Percentiles rank a stretch among this genome's conserved stretches.
phyloP scores from a whole-genome alignment of 2,797 vertebrate species.

The Macrochelys suwanniensis region DNA sequence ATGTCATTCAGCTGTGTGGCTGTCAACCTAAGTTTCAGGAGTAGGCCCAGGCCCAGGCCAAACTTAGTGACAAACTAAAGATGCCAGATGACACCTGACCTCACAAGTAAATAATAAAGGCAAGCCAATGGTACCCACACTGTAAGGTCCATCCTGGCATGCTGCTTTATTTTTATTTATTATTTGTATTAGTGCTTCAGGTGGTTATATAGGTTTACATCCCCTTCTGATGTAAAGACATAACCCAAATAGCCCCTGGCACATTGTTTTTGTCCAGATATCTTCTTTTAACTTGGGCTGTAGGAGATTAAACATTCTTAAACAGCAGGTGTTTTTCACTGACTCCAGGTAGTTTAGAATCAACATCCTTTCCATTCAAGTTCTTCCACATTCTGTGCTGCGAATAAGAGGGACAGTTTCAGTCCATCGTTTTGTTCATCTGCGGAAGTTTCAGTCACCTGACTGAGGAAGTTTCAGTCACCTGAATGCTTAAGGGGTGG shows the following conservation, averaged over 20 bases:
- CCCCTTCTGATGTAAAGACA: not conserved
- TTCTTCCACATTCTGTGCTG: not conserved
- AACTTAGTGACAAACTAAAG: not conserved
- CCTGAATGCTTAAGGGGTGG: constrained; percentile 39
- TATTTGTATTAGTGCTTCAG: not conserved
- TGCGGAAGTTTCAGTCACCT: constrained; percentile 22
- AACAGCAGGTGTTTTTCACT: not conserved
- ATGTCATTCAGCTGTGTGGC: not conserved
- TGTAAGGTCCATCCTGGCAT: not conserved
- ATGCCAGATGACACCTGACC: not conserved
- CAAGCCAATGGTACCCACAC: not conserved
- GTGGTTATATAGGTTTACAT: not conserved
- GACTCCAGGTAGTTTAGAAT: not conserved
- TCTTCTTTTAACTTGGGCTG: not conserved
- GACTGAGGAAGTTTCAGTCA: not conserved
- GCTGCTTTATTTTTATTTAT: not conserved
- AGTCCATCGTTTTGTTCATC: not conserved
- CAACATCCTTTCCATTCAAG: not conserved
- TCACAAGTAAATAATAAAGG: not conserved
- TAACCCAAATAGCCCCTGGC: not conserved
- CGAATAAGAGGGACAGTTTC: constrained; percentile 7
- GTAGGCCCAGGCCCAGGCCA: not conserved
- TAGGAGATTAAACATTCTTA: not conserved
- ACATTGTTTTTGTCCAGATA: not conserved
- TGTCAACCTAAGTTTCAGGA: not conserved